Evolutionary conservation across 1,140 invertebrate genomes (phyloP), one percentile per base, ranked within the genome.

Genomic region (Drosophila dunni): DNA sequence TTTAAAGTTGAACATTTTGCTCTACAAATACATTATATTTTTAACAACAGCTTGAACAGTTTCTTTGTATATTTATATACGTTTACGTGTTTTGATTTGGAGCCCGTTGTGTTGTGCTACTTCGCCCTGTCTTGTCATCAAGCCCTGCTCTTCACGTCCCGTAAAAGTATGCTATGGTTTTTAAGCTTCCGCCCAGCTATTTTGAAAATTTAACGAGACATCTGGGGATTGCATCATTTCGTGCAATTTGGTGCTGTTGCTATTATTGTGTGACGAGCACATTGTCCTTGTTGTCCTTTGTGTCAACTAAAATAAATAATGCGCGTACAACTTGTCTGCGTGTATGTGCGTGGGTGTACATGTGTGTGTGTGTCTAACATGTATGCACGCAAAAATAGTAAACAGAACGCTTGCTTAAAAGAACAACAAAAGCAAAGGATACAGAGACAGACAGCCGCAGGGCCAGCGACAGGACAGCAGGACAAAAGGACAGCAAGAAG

Each of bases 271-370:
- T 62, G 46, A 67, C 46, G 54, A 74, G 70, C 50, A 56, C 69
- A 68, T 74, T 84, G 81, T 79, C 57, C 72, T 79, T 80, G 62
- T 81, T 84, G 85, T 78, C 68, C 77, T 79, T 89, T 89, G 84
- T 88, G 77, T 69, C 74, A 83, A 81, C 77, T 78, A 80, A 79
- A 90, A 90, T 90, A 90, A 90, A 90, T 90, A 90, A 90, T 85
- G 68, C 78, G 61, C 44, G 34, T 20, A 33, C 50, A 44, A 64
- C 42, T n/a, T 45, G 66, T 42, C 15, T 56, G 24, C 20, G 15
- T 60, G 34, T 61, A 40, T 54, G 45, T 24, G 15, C 11, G 24
- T 5, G 24, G 0, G 24, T 4, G 24, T 29, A 5, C 6, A 29
- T 50, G 34, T 42, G 24, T 58, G 17, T 56, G 50, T 44, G 40